Conservation (phyloP, 2,888 invertebrate genomes). For the Hypsopygia costalis region DNA sequence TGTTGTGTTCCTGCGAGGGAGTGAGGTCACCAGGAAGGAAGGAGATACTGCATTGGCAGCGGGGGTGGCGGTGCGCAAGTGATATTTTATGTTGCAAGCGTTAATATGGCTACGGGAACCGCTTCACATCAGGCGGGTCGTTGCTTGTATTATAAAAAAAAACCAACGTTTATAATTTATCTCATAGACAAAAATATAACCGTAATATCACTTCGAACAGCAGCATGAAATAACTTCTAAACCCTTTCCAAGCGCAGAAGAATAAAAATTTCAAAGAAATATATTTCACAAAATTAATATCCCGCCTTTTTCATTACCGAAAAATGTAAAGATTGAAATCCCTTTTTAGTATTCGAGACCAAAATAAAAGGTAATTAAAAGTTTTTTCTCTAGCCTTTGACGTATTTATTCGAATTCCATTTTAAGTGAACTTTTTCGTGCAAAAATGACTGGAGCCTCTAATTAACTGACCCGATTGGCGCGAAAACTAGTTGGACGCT, state of each 20-base stretch:
- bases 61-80: too few species aligned
- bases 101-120: too few species aligned
- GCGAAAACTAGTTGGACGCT: conserved; percentile 4
- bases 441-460: neutral
- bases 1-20: too few species aligned
- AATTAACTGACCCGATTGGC: conserved; percentile 6
- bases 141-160: too few species aligned
- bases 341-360: conserved; percentile 2
- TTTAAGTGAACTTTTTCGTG: neutral
- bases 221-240: neutral
- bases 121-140: too few species aligned
- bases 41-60: too few species aligned
- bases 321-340: conserved; percentile 1
- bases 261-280: neutral
- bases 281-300: conserved; percentile 1
- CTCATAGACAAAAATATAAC: too few species aligned
- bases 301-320: conserved; percentile 1
- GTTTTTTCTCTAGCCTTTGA: conserved; percentile 8
- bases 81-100: too few species aligned
- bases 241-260: neutral
- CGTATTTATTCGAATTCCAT: conserved; percentile 6
- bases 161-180: too few species aligned
- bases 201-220: too few species aligned
- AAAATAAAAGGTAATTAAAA: conserved; percentile 8
- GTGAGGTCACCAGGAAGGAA: too few species aligned